Evolutionary conservation across 2,888 invertebrate genomes (phyloP).

Genomic region (Proisotoma minuta): DNA sequence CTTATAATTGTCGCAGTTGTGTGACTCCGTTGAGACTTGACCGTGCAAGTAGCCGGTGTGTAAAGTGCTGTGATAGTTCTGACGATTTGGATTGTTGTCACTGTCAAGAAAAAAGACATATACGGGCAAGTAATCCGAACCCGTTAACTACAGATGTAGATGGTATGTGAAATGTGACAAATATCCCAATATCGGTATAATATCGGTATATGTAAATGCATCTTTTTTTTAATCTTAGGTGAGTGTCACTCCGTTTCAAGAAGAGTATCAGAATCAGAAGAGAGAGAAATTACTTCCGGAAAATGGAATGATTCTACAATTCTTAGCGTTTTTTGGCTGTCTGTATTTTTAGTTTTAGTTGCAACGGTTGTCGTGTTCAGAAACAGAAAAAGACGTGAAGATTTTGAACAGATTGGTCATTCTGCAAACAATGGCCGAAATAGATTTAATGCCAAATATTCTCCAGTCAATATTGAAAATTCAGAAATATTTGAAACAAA

Average conservation of each 20-base stretch:
- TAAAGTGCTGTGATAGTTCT: slow-evolving; percentile 63
- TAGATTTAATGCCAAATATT: neutral
- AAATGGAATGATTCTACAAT: slow-evolving; percentile 35
- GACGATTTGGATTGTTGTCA: slow-evolving; percentile 62
- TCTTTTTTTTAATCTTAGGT: slow-evolving; percentile 10
- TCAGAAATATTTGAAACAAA: neutral
- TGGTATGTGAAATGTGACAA: slow-evolving; percentile 21
- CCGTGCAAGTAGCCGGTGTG: slow-evolving; percentile 69
- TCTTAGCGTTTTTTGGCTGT: slow-evolving; percentile 42
- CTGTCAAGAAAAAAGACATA: slow-evolving; percentile 55
- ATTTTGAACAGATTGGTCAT: neutral
- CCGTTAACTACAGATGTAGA: slow-evolving; percentile 25
- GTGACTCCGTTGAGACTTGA: slow-evolving; percentile 63
- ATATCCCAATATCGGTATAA: neutral
- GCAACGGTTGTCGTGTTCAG: slow-evolving; percentile 31
- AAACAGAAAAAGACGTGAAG: slow-evolving; percentile 17
- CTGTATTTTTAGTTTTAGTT: slow-evolving; percentile 34
- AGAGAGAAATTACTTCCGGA: slow-evolving; percentile 31
- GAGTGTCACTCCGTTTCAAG: slow-evolving; percentile 43
- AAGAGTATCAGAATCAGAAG: slow-evolving; percentile 42
- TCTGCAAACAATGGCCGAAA: slow-evolving; percentile 10
- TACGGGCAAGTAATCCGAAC: slow-evolving; percentile 12
- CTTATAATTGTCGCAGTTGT: slow-evolving; percentile 61
- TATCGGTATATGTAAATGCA: neutral
- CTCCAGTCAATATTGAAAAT: neutral